Evolutionary conservation across 2,113 vertebrate genomes (phyloP).

Genomic region (Syngnathus typhle): DNA sequence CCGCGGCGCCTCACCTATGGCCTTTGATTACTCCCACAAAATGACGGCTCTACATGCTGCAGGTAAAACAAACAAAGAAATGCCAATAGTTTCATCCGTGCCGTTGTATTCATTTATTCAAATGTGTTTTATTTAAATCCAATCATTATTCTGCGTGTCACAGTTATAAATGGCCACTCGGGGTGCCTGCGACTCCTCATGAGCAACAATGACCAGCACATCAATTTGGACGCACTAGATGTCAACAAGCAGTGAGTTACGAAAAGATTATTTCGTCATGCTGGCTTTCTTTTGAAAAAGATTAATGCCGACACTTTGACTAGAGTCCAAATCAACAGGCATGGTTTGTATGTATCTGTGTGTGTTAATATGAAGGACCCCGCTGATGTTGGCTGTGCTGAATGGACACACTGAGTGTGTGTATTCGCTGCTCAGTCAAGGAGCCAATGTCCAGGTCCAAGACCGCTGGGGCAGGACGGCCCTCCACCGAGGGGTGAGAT

Average conservation of each 20-base stretch:
- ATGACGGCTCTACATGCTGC: conserved; percentile 90
- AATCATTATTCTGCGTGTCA: not conserved
- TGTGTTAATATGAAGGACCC: conserved; percentile 71
- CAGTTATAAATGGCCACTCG: conserved; percentile 91
- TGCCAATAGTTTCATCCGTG: no score
- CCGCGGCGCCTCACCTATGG: conserved; percentile 88
- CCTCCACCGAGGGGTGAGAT: conserved; percentile 87
- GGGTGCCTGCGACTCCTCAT: conserved; percentile 92
- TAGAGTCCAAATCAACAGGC: not conserved
- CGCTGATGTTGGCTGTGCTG: conserved; percentile 94
- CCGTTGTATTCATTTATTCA: no score
- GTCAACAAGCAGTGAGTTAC: conserved; percentile 87
- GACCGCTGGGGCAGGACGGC: conserved; percentile 93
- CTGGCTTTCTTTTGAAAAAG: not conserved
- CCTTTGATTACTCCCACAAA: conserved; percentile 87
- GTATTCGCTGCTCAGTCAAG: conserved; percentile 89
- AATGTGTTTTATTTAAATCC: no score
- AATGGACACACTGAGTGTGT: conserved; percentile 94
- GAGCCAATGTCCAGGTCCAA: conserved; percentile 87
- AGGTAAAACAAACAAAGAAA: conserved; percentile 65
- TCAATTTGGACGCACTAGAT: conserved; percentile 87
- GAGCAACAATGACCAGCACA: conserved; percentile 83
- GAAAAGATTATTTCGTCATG: not conserved
- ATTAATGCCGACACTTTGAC: not conserved
- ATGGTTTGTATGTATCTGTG: not conserved